Conservation (phyloP, 1,140 invertebrate genomes). For the Anastrepha ludens region DNA sequence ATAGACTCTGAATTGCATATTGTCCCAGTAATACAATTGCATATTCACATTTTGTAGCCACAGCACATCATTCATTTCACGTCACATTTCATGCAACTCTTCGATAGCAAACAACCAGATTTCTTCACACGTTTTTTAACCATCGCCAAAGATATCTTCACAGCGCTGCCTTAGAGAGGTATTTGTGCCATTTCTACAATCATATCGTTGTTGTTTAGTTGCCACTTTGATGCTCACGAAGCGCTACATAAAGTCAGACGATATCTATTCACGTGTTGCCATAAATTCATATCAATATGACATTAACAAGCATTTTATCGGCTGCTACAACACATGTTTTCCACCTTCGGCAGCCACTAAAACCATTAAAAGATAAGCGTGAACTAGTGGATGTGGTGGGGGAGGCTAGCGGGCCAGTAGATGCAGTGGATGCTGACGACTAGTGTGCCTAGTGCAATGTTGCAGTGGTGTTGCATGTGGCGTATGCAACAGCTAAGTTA, state of each 20-base stretch:
- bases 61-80: not conserved
- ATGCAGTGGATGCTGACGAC: not conserved
- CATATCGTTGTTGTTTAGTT: conserved; percentile 12
- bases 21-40: not conserved
- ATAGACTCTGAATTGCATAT: not conserved
- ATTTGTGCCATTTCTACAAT: conserved; percentile 9
- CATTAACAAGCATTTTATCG: conserved; percentile 74
- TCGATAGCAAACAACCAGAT: not conserved
- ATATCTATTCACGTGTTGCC: conserved; percentile 63
- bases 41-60: not conserved
- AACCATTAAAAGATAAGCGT: conserved; percentile 1
- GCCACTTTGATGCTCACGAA: conserved; percentile 29
- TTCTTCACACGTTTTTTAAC: not conserved
- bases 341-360: conserved; percentile 41
- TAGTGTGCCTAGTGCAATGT: not conserved
- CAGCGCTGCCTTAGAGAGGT: not conserved
- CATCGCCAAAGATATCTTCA: not conserved
- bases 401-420: not conserved
- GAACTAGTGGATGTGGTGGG: not conserved
- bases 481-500: not conserved
- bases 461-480: not conserved
- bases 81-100: not conserved
- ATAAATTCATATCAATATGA: conserved; percentile 75
- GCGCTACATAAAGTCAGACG: conserved; percentile 27
- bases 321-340: conserved; percentile 62